Conservation (phyloP, 2,797 vertebrate species). For the Falco peregrinus region DNA sequence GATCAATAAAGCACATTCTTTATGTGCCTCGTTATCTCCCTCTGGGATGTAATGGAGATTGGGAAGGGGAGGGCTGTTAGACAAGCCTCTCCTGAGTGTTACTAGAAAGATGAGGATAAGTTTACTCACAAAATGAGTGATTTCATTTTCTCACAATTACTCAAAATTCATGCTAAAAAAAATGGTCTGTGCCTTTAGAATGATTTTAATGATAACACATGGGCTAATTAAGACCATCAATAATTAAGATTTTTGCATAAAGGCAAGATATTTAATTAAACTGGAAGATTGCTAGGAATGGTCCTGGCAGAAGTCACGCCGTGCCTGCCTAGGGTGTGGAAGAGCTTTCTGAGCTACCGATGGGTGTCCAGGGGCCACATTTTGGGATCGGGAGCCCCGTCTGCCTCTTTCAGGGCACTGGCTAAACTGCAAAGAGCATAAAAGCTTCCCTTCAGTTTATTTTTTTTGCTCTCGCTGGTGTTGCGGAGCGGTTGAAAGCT, state of each 20-base stretch:
- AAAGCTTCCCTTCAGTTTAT: neutral
- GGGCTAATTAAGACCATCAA: neutral
- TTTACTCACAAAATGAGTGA: neutral
- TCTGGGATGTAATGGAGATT: neutral
- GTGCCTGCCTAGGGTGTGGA: neutral
- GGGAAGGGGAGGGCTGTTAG: neutral
- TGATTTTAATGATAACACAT: neutral
- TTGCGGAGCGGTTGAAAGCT: neutral
- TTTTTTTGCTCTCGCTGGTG: neutral
- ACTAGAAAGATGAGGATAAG: neutral
- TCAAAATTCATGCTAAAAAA: neutral
- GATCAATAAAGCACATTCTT: neutral
- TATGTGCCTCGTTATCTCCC: neutral
- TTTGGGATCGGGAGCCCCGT: neutral
- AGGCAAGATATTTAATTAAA: neutral
- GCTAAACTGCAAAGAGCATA: neutral
- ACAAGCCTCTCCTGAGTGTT: neutral
- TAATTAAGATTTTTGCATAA: neutral
- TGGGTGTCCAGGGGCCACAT: accelerated
- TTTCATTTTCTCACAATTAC: neutral
- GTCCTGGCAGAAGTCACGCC: neutral
- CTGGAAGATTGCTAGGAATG: neutral
- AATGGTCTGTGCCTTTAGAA: neutral
- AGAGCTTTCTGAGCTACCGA: neutral
- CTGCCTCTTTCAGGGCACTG: neutral